These are phyloP conservation scores for Arion vulgaris DNA, from an alignment of 1,140 invertebrate species.

Conservation along the genomic window DNA sequence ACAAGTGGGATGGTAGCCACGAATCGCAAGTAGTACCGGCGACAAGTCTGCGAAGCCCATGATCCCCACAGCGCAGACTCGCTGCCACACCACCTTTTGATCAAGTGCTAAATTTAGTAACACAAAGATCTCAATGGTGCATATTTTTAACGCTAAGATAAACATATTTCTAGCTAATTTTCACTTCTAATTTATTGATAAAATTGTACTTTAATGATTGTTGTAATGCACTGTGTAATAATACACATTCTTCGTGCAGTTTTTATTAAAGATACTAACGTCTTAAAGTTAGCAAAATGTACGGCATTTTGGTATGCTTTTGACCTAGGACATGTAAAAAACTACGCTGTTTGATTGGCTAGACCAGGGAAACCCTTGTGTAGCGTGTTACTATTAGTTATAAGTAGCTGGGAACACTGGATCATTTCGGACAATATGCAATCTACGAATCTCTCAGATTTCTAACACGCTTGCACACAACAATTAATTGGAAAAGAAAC, in stretches of 20 bases:
- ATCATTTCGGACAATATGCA: slow-evolving; percentile 13
- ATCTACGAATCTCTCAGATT: not conserved
- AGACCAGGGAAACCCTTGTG: slow-evolving; percentile 22
- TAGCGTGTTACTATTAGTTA: slow-evolving; percentile 35
- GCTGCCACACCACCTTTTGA: slow-evolving; percentile 43
- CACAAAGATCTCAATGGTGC: slow-evolving; percentile 14
- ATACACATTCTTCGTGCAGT: not conserved
- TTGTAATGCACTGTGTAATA: slow-evolving; percentile 3
- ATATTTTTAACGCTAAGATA: slow-evolving; percentile 10
- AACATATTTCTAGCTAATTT: not conserved
- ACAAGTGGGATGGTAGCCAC: slow-evolving; percentile 6
- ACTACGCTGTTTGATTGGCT: slow-evolving; percentile 32
- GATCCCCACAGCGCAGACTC: slow-evolving; percentile 41
- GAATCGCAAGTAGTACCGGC: slow-evolving; percentile 49
- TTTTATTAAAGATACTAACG: slow-evolving; percentile 7
- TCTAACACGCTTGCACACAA: too few species aligned
- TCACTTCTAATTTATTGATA: not conserved
- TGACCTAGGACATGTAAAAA: not conserved
- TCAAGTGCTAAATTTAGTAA: slow-evolving; percentile 49
- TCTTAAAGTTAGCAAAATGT: slow-evolving; percentile 11
- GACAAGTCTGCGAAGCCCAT: slow-evolving; percentile 34
- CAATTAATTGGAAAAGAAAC: too few species aligned
- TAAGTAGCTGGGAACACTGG: slow-evolving; percentile 33
- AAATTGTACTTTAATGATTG: not conserved
- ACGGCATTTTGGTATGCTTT: slow-evolving; percentile 20